Base-by-base conservation (phyloP, 1,140 invertebrate species). In the Potamilus streckersoni region DNA sequence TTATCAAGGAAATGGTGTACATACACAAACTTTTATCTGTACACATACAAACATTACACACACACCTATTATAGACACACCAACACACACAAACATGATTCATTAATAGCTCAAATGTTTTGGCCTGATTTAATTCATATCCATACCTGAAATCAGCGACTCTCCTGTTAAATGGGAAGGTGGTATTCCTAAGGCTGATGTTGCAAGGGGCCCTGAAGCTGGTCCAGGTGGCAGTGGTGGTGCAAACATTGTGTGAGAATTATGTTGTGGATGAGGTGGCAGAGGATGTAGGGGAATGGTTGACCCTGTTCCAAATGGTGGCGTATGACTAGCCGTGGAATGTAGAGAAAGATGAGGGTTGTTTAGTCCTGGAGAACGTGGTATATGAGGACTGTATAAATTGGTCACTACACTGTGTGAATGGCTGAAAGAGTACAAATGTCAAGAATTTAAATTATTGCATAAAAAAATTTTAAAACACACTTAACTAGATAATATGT, bases 251-350 rank as follows among this genome's bases (percentile, higher is more conserved):
- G 80, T 76, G 73, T 76, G 78, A 68, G 79, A 73, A 57, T 80
- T 70, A n/a, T 80, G 73, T 63, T 79, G 65, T 93, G 88, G n/a
- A 93, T 93, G 31, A 93, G 91, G 38, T 93, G 92, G 85, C 92
- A 74, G 70, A 61, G 73, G 80, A 65, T 74, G 82, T 64, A 80
- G 81, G 76, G 94, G 87, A 23, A 94, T 93, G 49, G 93, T 91
- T 19, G 93, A 92, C 84, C 92, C 89, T 83, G 80, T 90, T 77
- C 81, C 89, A 79, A 76, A 69, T 75, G 76, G 66, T 64, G 76
- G 61, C 61, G 76, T 61, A 74, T 72, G 72, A 76, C 90, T 84
- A 83, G 85, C 20, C 86, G 82, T 79, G 90, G 85, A 61, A 79
- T 74, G 75, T 77, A 79, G 74, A 77, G 78, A 78, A 60, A 62